A percentile compares a stretch with the other conserved stretches of the same genome.
These are phyloP conservation scores for Stratiomys singularior DNA, from an alignment of 2,888 invertebrate species.

Conservation along the genomic window DNA sequence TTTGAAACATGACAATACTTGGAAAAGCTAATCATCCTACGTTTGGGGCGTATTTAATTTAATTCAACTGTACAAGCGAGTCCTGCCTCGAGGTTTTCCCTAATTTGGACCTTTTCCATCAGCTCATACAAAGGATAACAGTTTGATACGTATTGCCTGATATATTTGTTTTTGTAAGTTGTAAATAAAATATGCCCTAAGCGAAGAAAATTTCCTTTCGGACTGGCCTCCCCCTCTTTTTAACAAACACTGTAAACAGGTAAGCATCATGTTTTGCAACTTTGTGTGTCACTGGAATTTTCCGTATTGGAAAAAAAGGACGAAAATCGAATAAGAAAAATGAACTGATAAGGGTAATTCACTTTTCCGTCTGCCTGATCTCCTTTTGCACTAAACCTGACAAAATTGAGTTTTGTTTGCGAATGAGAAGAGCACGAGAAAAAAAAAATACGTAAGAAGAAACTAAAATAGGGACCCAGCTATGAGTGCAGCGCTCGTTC, in stretches of 20 bases:
- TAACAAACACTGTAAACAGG: not conserved
- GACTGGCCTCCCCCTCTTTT: too few species aligned
- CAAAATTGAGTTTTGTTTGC: constrained; percentile 40
- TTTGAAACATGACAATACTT: too few species aligned
- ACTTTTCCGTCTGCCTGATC: constrained; percentile 36
- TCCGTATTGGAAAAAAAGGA: not conserved
- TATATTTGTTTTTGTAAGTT: too few species aligned
- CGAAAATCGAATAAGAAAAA: constrained; percentile 39
- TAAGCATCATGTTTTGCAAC: not conserved
- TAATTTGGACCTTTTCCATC: too few species aligned
- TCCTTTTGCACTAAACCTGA: constrained; percentile 26
- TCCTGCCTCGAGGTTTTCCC: too few species aligned
- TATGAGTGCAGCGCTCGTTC: not conserved
- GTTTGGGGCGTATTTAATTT: too few species aligned
- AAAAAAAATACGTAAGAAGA: not conserved
- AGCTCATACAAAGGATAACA: too few species aligned
- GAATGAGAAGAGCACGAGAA: constrained; percentile 15
- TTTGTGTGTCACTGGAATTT: not conserved
- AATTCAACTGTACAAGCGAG: too few species aligned
- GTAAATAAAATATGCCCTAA: too few species aligned
- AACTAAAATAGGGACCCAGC: not conserved
- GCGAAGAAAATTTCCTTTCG: too few species aligned
- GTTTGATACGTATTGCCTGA: too few species aligned
- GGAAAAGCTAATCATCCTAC: too few species aligned
- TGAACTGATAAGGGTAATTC: constrained; percentile 42